Evolutionary conservation across 2,113 vertebrate genomes (phyloP), one percentile per base, ranked within the genome.

Genomic region (Corythaeola cristata): DNA sequence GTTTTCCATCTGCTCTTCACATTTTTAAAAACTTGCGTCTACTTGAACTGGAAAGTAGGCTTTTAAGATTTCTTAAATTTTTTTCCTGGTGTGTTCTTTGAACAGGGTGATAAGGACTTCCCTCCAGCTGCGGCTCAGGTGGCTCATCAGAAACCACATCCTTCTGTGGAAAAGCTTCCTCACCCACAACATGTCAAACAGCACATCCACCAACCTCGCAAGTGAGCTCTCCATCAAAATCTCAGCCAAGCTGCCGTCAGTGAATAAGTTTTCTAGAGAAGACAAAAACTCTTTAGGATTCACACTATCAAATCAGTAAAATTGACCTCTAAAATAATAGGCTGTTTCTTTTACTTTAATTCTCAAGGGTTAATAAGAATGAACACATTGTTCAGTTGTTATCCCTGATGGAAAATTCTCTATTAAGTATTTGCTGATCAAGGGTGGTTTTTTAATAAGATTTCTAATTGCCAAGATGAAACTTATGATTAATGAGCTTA

Each of bases 131-230:
- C 99, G 0, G 99, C 99, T 53, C 99, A 99, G 98, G 99, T 99
- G 96, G 99, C 99, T 82, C 99, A 99, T 97, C 99, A 99, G 97
- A 99, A 99, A 97, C 99, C 99, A n/a, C 99, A 99, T 84, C 99
- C 99, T 59, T 97, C 99, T 62, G 98, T 99, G 88, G 98, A 99
- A 90, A 99, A 99, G 98, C 98, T 99, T 66, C 97, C 98, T 47
- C 80, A 97, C 12, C 76, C 97, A 0, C 98, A 99, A 30, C 99
- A 99, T 27, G 90, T 99, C 97, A 99, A 99, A 71, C 99, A 99
- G 97, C 98, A 99, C 84, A 99, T 99, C 98, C 99, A 99, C 93
- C 99, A 99, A 96, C 99, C 99, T 56, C 99, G 99, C 98, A 99
- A 99, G 98, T 99, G 99, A 99, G 81, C 73, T 19, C 18, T 15